Conservation (phyloP, 2,888 invertebrate species). For the Macaria liturata region DNA sequence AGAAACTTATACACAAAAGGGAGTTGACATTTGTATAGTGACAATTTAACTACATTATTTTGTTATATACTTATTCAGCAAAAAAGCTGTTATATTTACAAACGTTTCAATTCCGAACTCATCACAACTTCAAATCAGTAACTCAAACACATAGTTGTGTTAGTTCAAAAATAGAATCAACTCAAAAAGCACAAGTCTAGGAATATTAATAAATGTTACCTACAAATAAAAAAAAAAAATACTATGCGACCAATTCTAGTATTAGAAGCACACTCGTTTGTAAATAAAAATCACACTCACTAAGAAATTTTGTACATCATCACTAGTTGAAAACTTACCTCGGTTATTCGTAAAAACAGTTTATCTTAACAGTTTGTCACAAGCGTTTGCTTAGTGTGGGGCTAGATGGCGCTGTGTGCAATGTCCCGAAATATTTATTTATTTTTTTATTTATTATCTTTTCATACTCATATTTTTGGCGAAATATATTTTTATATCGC, state of each 20-base stretch:
- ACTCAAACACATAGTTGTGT: constrained; percentile 22
- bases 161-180: constrained; percentile 27
- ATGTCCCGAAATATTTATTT: too few species aligned
- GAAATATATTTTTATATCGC: too few species aligned
- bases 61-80: background rate
- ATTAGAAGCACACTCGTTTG: constrained; percentile 44
- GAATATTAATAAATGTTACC: constrained; percentile 26
- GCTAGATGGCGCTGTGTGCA: too few species aligned
- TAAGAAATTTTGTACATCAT: constrained; percentile 18
- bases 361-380: too few species aligned
- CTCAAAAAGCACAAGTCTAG: constrained; percentile 45
- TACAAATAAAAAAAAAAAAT: constrained; percentile 43
- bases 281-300: constrained; percentile 33
- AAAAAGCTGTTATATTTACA: constrained; percentile 4
- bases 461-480: too few species aligned
- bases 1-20: too few species aligned
- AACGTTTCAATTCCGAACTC: constrained; percentile 27
- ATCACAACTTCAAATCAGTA: background rate
- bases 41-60: background rate
- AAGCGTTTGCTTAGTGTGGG: too few species aligned
- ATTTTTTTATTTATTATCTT: too few species aligned
- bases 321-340: constrained; percentile 6
- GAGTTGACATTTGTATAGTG: too few species aligned
- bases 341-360: background rate
- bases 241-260: constrained; percentile 14